These are phyloP conservation scores for Sphyrna mokarran DNA, from an alignment of 2,113 vertebrate species.

Conservation along the genomic window DNA sequence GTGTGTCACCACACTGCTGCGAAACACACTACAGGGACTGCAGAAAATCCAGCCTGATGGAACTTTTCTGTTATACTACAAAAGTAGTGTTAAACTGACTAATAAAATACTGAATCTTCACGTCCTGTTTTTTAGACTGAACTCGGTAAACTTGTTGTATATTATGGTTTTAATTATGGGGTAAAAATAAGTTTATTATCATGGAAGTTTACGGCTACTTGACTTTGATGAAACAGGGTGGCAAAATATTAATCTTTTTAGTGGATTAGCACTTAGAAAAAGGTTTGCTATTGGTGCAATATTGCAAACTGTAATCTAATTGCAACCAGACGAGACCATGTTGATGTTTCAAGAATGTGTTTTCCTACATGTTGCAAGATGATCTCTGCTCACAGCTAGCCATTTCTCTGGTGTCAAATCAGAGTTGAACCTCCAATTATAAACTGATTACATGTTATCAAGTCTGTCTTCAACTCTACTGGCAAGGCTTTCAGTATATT, in stretches of 20 bases:
- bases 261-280: not conserved
- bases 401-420: not conserved
- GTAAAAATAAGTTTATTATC: not conserved
- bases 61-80: not conserved
- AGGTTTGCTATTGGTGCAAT: not conserved
- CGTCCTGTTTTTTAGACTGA: not conserved
- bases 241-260: not conserved
- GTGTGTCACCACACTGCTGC: too few species aligned
- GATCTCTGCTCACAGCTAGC: not conserved
- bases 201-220: not conserved
- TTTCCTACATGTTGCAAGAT: not conserved
- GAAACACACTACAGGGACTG: too few species aligned
- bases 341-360: not conserved
- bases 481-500: not conserved
- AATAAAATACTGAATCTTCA: not conserved
- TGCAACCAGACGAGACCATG: not conserved
- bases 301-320: not conserved
- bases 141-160: not conserved
- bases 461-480: not conserved
- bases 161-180: not conserved
- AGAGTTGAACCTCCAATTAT: not conserved
- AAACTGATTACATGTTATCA: not conserved
- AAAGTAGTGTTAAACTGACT: not conserved
- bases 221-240: not conserved
- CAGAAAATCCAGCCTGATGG: too few species aligned